phyloP scores from a whole-genome alignment of 2,113 vertebrate genomes.

The Mixornis gularis region DNA sequence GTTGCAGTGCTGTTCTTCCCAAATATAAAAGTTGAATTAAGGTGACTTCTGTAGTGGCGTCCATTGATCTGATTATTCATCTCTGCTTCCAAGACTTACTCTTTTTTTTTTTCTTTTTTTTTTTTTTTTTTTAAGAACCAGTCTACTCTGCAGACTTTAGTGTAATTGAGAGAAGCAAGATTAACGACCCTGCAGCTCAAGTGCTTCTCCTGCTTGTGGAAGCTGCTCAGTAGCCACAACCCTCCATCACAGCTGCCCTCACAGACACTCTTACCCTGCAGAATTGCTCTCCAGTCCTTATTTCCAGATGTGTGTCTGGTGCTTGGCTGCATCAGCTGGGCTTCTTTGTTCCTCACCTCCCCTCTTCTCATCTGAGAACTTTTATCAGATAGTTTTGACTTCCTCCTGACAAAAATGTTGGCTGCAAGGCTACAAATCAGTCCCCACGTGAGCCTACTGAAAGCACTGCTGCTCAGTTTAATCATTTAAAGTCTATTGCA shows the following conservation, averaged over 20 bases:
- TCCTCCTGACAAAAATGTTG: not conserved
- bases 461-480: not conserved
- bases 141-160: not conserved
- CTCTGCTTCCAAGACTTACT: not conserved
- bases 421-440: not conserved
- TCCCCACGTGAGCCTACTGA: not conserved
- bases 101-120: too few species aligned
- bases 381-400: not conserved
- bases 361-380: not conserved
- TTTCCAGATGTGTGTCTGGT: not conserved
- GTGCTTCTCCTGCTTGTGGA: not conserved
- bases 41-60: not conserved
- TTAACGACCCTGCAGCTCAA: not conserved
- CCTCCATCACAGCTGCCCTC: not conserved
- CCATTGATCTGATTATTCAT: not conserved
- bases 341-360: not conserved
- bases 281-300: not conserved
- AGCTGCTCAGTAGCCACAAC: not conserved
- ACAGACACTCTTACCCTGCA: accelerated
- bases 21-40: not conserved
- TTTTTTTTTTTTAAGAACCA: not conserved
- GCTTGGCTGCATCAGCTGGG: not conserved
- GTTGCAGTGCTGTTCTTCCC: not conserved
- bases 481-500: not conserved
- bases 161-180: not conserved